Evolutionary conservation across 2,113 vertebrate species (phyloP).

Genomic region (Anser brachyrhynchus): DNA sequence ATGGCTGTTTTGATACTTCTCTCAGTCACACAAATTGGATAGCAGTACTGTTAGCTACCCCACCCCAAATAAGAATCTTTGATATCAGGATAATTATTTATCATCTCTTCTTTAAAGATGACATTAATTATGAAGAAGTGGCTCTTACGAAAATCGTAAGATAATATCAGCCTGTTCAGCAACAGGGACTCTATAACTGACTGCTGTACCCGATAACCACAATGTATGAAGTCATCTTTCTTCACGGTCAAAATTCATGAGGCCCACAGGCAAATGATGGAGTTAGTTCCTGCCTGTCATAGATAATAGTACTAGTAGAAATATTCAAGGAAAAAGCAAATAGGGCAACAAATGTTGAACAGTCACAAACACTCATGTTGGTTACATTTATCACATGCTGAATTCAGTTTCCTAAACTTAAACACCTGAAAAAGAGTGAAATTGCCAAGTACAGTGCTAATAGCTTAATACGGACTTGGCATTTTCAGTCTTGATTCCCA

Average conservation of each 20-base stretch:
- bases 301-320: background rate
- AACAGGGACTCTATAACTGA: background rate
- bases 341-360: background rate
- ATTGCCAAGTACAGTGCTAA: background rate
- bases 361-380: background rate
- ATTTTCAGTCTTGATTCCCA: background rate
- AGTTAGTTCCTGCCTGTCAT: background rate
- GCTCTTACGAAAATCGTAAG: background rate
- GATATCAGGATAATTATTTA: background rate
- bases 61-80: background rate
- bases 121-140: background rate
- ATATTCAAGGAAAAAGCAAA: background rate
- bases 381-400: background rate
- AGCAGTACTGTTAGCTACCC: background rate
- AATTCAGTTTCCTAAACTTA: background rate
- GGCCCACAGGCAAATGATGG: background rate
- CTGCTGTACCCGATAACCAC: background rate
- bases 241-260: background rate
- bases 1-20: background rate
- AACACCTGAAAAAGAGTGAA: background rate
- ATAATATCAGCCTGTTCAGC: background rate
- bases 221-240: fast-evolving
- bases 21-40: background rate
- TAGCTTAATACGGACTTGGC: background rate
- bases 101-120: background rate